Evolutionary conservation across 2,888 invertebrate genomes (phyloP), one percentile per base, ranked within the genome.

Genomic region (Torymus auratus): DNA sequence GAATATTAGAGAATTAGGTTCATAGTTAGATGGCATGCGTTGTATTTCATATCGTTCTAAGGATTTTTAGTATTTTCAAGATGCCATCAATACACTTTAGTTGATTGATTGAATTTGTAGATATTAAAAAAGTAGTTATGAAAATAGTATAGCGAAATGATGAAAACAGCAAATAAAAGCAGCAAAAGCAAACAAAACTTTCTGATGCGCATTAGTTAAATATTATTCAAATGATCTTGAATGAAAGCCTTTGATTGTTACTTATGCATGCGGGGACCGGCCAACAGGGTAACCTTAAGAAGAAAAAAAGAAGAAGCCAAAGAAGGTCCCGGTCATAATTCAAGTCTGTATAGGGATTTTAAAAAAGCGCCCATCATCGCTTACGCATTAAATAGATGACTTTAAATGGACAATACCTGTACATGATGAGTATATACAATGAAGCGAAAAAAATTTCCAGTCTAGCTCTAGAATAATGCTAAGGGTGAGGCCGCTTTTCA

Each of bases 321-420:
- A 72, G 60, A 20, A 78, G 72, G 17, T 28, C n/a, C 20, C 55
- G 5, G 55, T 65, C 74, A 65, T 80, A 80, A 79, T 60, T 74
- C 58, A 70, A 74, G 70, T 28, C 52, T 3, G 70, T 75, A 65
- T 52, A 52, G 64, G 64, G 75, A 64, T 74, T 58, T 79, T 58
- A 20, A 55, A 72, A 79, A 74, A 64, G 74, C 69, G 69, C 74
- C 79, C 64, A 79, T 79, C 79, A 74, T 74, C 79, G 79, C 74
- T 78, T 56, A 13, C 14, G 53, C 50, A 52, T 41, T 41, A 41
- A 41, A 41, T 41, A 41, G 41, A 41, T 41, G 41, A 41, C 41
- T 41, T 41, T 41, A 41, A 41, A 41, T 41, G 41, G 41, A 41
- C 41, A 41, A 41, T 41, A 41, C 41, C 41, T 41, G 41, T 41